phyloP scores from a whole-genome alignment of 1,140 invertebrate species.

The Cardiocondyla obscurior region DNA sequence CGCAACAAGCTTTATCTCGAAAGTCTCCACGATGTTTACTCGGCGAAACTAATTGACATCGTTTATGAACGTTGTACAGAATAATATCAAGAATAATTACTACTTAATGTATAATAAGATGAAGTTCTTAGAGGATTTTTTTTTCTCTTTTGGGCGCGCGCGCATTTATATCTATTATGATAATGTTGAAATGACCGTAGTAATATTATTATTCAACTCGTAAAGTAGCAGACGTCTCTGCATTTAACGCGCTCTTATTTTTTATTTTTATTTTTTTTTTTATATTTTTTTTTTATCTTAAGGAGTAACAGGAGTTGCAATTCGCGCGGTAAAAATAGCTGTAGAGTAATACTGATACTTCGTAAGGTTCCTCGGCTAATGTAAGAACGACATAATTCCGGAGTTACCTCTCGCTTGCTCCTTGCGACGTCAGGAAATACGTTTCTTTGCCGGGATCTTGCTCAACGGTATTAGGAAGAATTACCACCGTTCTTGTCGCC shows the following conservation, averaged over 20 bases:
- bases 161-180: neutral
- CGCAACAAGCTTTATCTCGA: neutral
- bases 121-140: neutral
- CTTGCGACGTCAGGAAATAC: slow-evolving; percentile 41
- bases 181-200: neutral
- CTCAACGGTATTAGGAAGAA: slow-evolving; percentile 49
- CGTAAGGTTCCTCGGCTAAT: slow-evolving; percentile 25
- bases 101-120: neutral
- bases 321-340: slow-evolving; percentile 17
- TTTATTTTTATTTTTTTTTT: too few species aligned
- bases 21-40: slow-evolving; percentile 31
- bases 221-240: neutral
- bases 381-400: slow-evolving; percentile 47
- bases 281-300: slow-evolving; percentile 6
- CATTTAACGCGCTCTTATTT: neutral
- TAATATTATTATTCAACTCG: neutral
- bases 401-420: slow-evolving; percentile 24
- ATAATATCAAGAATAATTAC: neutral
- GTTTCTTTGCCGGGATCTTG: slow-evolving; percentile 45
- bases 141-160: too few species aligned
- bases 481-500: slow-evolving; percentile 33
- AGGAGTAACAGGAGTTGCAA: neutral
- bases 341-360: slow-evolving; percentile 23
- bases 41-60: slow-evolving; percentile 19
- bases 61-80: neutral